Conservation (phyloP, 2,113 vertebrate genomes). For the Laterallus jamaicensis region DNA sequence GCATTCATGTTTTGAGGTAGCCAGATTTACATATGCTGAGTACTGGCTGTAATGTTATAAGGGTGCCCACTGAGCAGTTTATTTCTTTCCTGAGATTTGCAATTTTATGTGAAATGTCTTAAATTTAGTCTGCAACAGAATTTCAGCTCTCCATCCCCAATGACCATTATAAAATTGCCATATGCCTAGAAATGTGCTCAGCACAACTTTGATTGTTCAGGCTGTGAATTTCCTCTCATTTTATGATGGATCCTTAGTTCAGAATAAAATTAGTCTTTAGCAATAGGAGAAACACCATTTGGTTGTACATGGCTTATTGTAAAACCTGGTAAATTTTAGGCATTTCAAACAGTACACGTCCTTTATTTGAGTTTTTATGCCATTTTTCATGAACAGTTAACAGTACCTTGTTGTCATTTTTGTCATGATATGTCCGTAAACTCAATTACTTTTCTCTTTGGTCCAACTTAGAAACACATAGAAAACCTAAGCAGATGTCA, state of each 20-base stretch:
- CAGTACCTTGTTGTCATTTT: slow-evolving; percentile 38
- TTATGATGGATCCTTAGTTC: slow-evolving; percentile 39
- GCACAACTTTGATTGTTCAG: slow-evolving; percentile 20
- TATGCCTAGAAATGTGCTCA: slow-evolving; percentile 65
- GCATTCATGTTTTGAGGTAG: not conserved
- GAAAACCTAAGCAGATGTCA: slow-evolving; percentile 60
- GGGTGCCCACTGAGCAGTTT: not conserved
- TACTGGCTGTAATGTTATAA: not conserved
- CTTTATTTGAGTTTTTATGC: slow-evolving; percentile 41
- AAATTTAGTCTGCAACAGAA: slow-evolving; percentile 41
- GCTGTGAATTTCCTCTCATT: slow-evolving; percentile 23
- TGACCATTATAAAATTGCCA: slow-evolving; percentile 65
- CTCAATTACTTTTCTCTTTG: slow-evolving; percentile 39
- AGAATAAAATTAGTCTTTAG: slow-evolving; percentile 30
- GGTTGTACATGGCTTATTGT: slow-evolving; percentile 28
- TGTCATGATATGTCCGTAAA: slow-evolving; percentile 39
- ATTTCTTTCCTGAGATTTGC: not conserved
- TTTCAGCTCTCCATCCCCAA: slow-evolving; percentile 51
- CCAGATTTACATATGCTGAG: not conserved
- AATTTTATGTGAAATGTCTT: slow-evolving; percentile 54
- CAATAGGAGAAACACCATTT: slow-evolving; percentile 31
- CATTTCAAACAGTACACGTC: not conserved
- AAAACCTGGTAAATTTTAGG: slow-evolving; percentile 4
- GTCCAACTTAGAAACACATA: not conserved
- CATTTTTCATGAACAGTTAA: slow-evolving; percentile 5